Conservation (phyloP, 2,888 invertebrate genomes). For the Clivina fossor region DNA sequence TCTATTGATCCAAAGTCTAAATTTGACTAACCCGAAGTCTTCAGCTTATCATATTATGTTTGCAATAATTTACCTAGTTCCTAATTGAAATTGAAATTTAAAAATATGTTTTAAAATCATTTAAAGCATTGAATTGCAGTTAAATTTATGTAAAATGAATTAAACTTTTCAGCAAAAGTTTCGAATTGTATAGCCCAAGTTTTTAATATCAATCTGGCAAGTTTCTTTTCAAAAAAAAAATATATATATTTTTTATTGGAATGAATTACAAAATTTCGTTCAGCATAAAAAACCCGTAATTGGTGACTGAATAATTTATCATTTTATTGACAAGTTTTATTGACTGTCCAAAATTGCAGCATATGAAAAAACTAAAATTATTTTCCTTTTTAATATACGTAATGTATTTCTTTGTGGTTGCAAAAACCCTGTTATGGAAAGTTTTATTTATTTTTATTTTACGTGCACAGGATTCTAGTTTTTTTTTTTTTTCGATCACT, state of each 20-base stretch:
- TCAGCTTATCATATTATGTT: no score
- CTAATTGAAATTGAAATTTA: slow-evolving; percentile 14
- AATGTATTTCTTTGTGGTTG: no score
- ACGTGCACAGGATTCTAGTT: no score
- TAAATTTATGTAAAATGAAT: slow-evolving; percentile 26
- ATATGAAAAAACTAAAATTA: no score
- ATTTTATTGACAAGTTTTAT: no score
- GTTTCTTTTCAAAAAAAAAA: slow-evolving; percentile 15
- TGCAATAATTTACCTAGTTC: neutral
- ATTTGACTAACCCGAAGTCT: no score
- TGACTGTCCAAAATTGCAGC: no score
- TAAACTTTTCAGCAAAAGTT: slow-evolving; percentile 22
- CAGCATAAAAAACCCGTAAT: neutral
- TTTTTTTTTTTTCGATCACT: no score
- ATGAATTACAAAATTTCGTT: slow-evolving; percentile 14
- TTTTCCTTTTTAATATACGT: no score
- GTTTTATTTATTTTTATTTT: no score
- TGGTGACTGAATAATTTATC: slow-evolving; percentile 1
- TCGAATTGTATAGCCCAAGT: slow-evolving; percentile 25
- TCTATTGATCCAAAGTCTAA: no score
- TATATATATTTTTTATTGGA: slow-evolving; percentile 14
- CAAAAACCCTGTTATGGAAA: no score
- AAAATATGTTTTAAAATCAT: slow-evolving; percentile 11
- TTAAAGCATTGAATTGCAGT: slow-evolving; percentile 18
- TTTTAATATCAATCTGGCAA: slow-evolving; percentile 16